These are phyloP conservation scores for Trypoxylus dichotomus DNA, from an alignment of 1,140 invertebrate genomes.

Conservation along the genomic window DNA sequence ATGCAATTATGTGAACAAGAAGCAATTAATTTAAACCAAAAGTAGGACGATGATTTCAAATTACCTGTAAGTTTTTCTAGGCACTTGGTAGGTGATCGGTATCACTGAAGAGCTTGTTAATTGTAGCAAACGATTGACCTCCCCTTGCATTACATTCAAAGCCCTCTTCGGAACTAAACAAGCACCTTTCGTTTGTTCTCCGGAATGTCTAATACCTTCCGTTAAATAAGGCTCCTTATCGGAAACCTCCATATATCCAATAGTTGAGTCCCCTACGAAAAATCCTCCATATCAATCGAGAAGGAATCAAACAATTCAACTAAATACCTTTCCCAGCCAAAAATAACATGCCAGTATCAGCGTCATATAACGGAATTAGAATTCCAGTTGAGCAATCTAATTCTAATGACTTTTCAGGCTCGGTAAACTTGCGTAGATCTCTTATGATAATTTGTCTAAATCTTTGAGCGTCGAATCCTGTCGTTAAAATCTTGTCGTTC, in stretches of 20 bases:
- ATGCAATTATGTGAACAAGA: no score
- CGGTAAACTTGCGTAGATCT: slow-evolving; percentile 79
- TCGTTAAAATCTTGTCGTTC: slow-evolving; percentile 78
- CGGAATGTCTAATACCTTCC: slow-evolving; percentile 78
- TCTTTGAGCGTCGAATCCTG: slow-evolving; percentile 75
- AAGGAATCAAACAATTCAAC: background rate
- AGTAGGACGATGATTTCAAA: background rate
- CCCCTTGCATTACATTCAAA: slow-evolving; percentile 90
- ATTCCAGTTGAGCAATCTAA: slow-evolving; percentile 90
- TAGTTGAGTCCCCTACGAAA: slow-evolving; percentile 71
- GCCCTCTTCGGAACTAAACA: slow-evolving; percentile 90
- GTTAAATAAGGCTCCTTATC: slow-evolving; percentile 83
- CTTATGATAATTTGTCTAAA: slow-evolving; percentile 84
- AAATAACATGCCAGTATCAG: slow-evolving; percentile 93
- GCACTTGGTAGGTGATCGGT: slow-evolving; percentile 92
- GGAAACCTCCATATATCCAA: slow-evolving; percentile 82
- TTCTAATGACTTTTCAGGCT: slow-evolving; percentile 76
- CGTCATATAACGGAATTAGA: slow-evolving; percentile 85
- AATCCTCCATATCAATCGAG: background rate
- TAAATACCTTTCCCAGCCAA: slow-evolving; percentile 78
- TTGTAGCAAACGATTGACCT: slow-evolving; percentile 88
- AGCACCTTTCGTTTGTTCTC: slow-evolving; percentile 89
- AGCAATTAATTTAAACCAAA: no score
- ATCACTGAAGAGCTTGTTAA: slow-evolving; percentile 83
- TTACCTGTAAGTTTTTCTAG: slow-evolving; percentile 68